These are phyloP conservation scores for Amblyteles armatorius DNA, from an alignment of 2,888 invertebrate species.

Conservation along the genomic window DNA sequence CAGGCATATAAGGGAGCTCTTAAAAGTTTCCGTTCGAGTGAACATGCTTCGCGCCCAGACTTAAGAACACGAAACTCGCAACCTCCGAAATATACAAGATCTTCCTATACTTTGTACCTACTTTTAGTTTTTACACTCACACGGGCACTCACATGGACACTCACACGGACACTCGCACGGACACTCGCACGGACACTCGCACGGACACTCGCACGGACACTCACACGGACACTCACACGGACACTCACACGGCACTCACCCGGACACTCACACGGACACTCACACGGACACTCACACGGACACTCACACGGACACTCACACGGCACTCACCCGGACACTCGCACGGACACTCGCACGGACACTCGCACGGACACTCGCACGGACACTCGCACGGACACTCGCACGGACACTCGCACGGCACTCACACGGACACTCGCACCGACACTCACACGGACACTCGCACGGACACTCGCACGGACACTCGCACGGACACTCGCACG, in stretches of 20 bases:
- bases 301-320: background rate
- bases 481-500: background rate
- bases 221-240: background rate
- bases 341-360: background rate
- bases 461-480: background rate
- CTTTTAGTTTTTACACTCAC: background rate
- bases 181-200: background rate
- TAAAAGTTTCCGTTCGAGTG: constrained; percentile 56
- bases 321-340: background rate
- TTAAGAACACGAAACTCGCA: background rate
- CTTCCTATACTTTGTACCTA: background rate
- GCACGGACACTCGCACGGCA: background rate
- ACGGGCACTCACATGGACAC: background rate
- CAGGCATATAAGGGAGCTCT: constrained; percentile 35
- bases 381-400: background rate
- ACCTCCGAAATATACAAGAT: background rate
- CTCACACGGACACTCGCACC: background rate
- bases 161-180: background rate
- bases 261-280: background rate
- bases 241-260: background rate
- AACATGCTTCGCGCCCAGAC: constrained; percentile 50
- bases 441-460: background rate
- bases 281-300: background rate
- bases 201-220: background rate
- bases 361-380: background rate